Evolutionary conservation across 2,797 vertebrate genomes (phyloP).

Genomic region (Sebastes taczanowskii): DNA sequence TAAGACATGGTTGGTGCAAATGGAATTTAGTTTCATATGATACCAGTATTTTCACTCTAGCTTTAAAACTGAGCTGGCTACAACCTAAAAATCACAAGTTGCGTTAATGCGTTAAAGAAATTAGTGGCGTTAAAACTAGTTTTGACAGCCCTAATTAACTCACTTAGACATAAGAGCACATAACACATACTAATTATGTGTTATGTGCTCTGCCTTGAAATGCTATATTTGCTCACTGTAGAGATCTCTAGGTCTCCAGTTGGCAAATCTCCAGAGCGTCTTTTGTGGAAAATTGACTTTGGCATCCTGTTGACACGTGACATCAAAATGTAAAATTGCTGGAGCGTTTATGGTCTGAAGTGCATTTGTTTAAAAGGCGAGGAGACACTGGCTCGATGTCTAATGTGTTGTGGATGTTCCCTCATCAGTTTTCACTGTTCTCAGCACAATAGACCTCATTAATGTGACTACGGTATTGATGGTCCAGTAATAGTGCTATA

Average conservation of each 20-base stretch:
- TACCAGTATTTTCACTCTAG: too few relatives aligned
- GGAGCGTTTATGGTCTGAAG: background rate
- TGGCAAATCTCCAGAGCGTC: constrained; percentile 13
- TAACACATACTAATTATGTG: too few relatives aligned
- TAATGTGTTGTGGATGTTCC: constrained; percentile 6
- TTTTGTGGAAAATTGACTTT: constrained; percentile 23
- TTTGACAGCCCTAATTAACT: too few relatives aligned
- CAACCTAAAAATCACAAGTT: too few relatives aligned
- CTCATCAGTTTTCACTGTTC: constrained; percentile 38
- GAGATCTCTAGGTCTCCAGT: background rate
- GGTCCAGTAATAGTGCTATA: background rate
- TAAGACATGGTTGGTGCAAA: too few relatives aligned
- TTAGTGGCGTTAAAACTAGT: too few relatives aligned
- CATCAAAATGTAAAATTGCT: constrained; percentile 18
- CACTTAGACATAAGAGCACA: too few relatives aligned
- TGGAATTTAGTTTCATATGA: too few relatives aligned
- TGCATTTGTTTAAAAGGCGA: background rate
- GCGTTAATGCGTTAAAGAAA: too few relatives aligned
- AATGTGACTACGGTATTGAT: constrained; percentile 27
- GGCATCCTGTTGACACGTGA: constrained; percentile 9
- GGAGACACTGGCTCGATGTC: background rate
- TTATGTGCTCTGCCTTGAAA: constrained; percentile 4
- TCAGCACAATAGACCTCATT: constrained; percentile 44
- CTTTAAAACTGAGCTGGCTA: too few relatives aligned
- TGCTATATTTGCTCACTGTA: background rate